Evolutionary conservation across 2,888 invertebrate species (phyloP), one percentile per base, ranked within the genome.

Genomic region (Heliconius sara): DNA sequence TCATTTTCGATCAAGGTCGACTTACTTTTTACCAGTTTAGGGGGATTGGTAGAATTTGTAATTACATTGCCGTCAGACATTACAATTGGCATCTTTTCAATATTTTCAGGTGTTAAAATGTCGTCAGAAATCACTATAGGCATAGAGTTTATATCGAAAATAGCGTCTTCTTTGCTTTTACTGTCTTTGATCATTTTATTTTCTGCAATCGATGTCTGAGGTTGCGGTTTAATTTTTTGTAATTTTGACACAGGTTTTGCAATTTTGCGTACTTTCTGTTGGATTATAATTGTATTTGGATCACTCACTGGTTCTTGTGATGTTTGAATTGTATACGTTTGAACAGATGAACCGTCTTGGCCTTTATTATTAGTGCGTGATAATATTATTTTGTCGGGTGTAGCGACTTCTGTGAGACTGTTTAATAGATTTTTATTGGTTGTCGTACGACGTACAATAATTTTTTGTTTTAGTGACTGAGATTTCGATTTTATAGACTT

Each of bases 61-160:
- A 94, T 89, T 65, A 94, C 87, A 84, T 93, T 93, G 16, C 92
- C 93, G 82, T 95, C 95, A 0, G 95, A 90, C 93, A 95, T 94
- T 0, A 96, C 96, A 57, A 97, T 95, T 0, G 97, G 97, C 96
- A 97, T 96, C 86, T 96, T 96, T 84, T 97, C 96, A 76, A 97
- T 96, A 85, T 91, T 96, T 86, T 97, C 97, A 0, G 97, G 96
- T 0, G 96, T 96, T 80, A 97, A 89, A 66, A 96, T 95, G 85
- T 97, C 97, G 84, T 97, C 97, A 57, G 97, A 96, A 67, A 97
- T 89, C 6, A 97, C 97, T 82, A 97, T 97, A 2, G 97, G 97
- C 97, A 97, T 97, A 2, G 97, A 97, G 89, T 97, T 96, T 60
- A 97, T 97, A 88, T 97, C 97, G 83, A 97, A 96, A 83, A 96